Base-by-base conservation (phyloP, 1,140 invertebrate genomes). In the Zaprionus tsacasi region DNA sequence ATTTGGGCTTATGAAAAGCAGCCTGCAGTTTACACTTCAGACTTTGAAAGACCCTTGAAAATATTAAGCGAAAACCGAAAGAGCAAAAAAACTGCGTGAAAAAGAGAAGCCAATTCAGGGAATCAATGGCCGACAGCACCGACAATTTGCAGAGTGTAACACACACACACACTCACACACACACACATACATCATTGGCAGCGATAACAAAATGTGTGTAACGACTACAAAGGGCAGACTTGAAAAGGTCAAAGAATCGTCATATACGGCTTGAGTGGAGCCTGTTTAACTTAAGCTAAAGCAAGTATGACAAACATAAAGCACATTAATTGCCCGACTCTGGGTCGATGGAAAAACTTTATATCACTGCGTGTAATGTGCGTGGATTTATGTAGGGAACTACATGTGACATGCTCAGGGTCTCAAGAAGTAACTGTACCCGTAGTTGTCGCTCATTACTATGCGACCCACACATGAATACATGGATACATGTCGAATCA, bases 291-390 rank as follows among this genome's bases (percentile, higher is more conserved):
- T 48, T 45, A 71, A 76, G 60, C 71, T 43, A 21, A 21, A 21
- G 21, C 33, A 64, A 64, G 67, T 82, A 83, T 88, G 77, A 83
- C 80, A 80, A 76, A 71, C 83, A 78, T 88, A 87, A 88, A 80
- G 80, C 77, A 78, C 77, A 87, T 87, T 87, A 87, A 87, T 87
- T 87, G 83, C 85, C 72, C 38, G 73, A 68, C 73, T 73, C 73
- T 63, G 54, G 73, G 70, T 73, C 70, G 25, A 40, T 21, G 15
- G 13, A 35, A 71, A 50, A 72, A 72, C 13, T 76, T 72, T 33
- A 72, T 76, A 72, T 67, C 69, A 67, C 50, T 72, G 69, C 74
- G 69, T 72, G 69, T 66, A 61, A 55, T 60, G 56, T 76, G 60
- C 56, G n/a, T 56, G 68, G 45, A 59, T 71, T 59, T 71, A 59